Base-by-base conservation (phyloP, 2,888 invertebrate species). In the Synergus gifuensis region DNA sequence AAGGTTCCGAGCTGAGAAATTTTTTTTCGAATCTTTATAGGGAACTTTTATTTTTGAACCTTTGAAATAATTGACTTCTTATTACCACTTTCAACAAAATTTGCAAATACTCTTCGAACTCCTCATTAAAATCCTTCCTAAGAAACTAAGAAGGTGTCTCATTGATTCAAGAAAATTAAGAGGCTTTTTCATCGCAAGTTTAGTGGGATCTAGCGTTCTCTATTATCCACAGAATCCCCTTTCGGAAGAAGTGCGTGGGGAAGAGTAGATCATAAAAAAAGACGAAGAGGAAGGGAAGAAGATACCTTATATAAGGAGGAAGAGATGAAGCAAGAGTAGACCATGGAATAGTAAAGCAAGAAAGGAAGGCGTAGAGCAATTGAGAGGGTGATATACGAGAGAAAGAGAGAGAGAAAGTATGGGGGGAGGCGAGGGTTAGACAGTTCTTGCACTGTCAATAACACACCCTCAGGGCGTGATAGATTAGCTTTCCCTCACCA, bases 391-490 rank as follows among this genome's bases (percentile, higher is more conserved):
- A 16, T 16, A 14, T 22, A 18, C 2, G 67, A 36, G 36, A 36
- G 36, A 36, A 0, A 36, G 36, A 76, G 67, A 36, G 36, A 36
- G 36, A 36, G 36, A 36, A 18, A 28, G 36, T 3, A 28, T 28
- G 36, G 36, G 36, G 36, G 36, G 4, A 5, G 63, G 60, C 78
- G 82, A 88, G 87, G 87, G 87, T 87, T 87, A 87, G 88, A 88
- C 88, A 86, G 89, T 90, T 90, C 88, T 90, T 90, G 89, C 87
- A 88, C 89, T 91, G 91, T 90, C 91, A 91, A 91, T 91, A 91
- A 89, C 91, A 91, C 86, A 87, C 87, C 87, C 88, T 86, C 83
- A 86, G 83, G 87, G 87, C 87, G 90, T 91, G 91, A 91, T 91
- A 91, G 90, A 91, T 92, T 89, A 89, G 89, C 87, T 87, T 88